These are phyloP conservation scores for Criorhina ranunculi DNA, from an alignment of 2,888 invertebrate species.

Conservation along the genomic window DNA sequence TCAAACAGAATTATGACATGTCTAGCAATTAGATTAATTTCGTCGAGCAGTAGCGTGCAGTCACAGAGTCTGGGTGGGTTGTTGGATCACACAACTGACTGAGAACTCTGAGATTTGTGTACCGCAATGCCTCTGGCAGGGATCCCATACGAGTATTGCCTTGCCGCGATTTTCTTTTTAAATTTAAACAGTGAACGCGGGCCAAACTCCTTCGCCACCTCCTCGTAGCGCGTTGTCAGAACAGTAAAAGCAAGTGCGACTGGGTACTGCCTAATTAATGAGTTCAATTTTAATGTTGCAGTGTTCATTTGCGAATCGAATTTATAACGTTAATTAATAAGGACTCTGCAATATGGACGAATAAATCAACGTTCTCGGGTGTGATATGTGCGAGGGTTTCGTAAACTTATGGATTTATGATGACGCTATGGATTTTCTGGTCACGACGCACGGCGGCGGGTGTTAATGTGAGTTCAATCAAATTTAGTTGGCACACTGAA, in stretches of 20 bases:
- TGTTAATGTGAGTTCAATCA: neutral
- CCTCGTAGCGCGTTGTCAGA: conserved; percentile 24
- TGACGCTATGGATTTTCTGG: conserved; percentile 12
- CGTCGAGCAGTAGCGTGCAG: conserved; percentile 60
- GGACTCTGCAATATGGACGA: conserved; percentile 68
- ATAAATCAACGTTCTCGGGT: conserved; percentile 63
- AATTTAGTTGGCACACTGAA: neutral
- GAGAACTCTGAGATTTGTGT: conserved; percentile 50
- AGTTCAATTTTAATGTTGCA: conserved; percentile 75
- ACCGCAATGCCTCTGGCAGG: conserved; percentile 52
- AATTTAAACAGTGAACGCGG: conserved; percentile 30
- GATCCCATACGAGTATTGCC: conserved; percentile 33
- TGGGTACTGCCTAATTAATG: conserved; percentile 66
- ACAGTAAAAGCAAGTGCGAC: neutral
- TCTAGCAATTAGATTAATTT: conserved; percentile 80
- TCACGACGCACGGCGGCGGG: conserved; percentile 48
- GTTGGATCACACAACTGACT: conserved; percentile 57
- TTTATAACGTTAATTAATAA: conserved; percentile 73
- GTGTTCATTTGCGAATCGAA: conserved; percentile 75
- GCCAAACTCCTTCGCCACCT: conserved; percentile 71
- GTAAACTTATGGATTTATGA: conserved; percentile 61
- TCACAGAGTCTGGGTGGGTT: conserved; percentile 73
- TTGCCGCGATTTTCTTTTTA: neutral
- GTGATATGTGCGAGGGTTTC: conserved; percentile 37
- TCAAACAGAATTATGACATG: conserved; percentile 79